These are phyloP conservation scores for Eulemur albifrons DNA, from an alignment of 2,797 vertebrate species.

Conservation along the genomic window DNA sequence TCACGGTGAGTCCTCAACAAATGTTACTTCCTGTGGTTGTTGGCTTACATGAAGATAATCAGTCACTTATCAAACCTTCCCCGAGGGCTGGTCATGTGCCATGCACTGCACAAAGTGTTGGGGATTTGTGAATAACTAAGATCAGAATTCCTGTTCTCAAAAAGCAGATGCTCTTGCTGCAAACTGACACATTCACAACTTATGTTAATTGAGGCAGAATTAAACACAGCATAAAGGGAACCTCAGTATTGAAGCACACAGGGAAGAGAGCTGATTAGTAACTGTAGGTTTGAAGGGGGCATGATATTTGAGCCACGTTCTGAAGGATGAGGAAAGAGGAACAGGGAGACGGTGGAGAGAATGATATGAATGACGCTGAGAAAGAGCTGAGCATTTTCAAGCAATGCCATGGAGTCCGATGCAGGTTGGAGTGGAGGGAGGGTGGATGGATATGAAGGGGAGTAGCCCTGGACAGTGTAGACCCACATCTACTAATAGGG, in stretches of 20 bases:
- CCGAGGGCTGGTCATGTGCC: neutral
- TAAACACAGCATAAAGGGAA: neutral
- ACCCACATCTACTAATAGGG: neutral
- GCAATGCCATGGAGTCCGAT: neutral
- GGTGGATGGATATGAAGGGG: neutral
- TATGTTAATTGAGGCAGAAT: neutral
- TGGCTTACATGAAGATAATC: neutral
- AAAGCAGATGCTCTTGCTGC: neutral
- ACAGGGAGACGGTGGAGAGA: neutral
- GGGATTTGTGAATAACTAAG: neutral
- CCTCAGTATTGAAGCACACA: neutral
- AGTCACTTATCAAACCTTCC: neutral
- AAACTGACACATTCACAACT: neutral
- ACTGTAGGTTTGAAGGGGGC: neutral
- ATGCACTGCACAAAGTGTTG: neutral
- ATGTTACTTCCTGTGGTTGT: neutral
- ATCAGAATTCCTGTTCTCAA: neutral
- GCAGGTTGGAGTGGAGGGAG: no score
- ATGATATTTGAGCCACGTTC: neutral
- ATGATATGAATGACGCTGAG: neutral
- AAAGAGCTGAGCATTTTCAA: neutral
- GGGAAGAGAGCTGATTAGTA: neutral
- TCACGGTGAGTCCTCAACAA: neutral
- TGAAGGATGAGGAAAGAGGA: neutral
- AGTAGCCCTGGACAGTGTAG: neutral